These are phyloP conservation scores for Colostygia pectinataria DNA, from an alignment of 2,888 invertebrate species.

Conservation along the genomic window DNA sequence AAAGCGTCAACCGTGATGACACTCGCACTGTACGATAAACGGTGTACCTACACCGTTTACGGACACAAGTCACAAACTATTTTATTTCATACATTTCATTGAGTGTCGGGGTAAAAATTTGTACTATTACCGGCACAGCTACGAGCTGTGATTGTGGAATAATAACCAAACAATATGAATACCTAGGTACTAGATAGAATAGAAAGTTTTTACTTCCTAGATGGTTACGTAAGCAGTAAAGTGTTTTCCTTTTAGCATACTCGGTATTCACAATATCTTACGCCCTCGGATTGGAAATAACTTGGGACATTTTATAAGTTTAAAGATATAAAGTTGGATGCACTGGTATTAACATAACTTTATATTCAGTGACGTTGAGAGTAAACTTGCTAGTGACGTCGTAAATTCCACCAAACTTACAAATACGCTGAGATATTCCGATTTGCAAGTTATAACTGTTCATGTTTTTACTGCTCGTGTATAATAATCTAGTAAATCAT, in stretches of 20 bases:
- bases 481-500: constrained; percentile 45
- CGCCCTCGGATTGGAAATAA: constrained; percentile 60
- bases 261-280: constrained; percentile 44
- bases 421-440: constrained; percentile 69
- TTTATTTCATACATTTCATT: no score
- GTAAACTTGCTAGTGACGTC: constrained; percentile 71
- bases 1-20: no score
- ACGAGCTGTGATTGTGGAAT: no score
- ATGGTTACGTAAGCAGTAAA: constrained; percentile 20
- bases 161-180: constrained; percentile 8
- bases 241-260: constrained; percentile 30
- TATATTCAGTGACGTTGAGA: constrained; percentile 73
- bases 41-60: no score
- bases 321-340: constrained; percentile 68
- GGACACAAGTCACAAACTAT: no score
- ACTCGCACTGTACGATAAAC: no score
- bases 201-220: constrained; percentile 15
- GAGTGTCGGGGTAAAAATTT: constrained; percentile 12
- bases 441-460: constrained; percentile 69
- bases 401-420: constrained; percentile 76
- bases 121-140: no score
- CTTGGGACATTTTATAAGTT: constrained; percentile 69
- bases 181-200: background rate
- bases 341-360: constrained; percentile 77
- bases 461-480: constrained; percentile 55